Evolutionary conservation across 2,888 invertebrate species (phyloP).

Genomic region (Drosophila seclusa): DNA sequence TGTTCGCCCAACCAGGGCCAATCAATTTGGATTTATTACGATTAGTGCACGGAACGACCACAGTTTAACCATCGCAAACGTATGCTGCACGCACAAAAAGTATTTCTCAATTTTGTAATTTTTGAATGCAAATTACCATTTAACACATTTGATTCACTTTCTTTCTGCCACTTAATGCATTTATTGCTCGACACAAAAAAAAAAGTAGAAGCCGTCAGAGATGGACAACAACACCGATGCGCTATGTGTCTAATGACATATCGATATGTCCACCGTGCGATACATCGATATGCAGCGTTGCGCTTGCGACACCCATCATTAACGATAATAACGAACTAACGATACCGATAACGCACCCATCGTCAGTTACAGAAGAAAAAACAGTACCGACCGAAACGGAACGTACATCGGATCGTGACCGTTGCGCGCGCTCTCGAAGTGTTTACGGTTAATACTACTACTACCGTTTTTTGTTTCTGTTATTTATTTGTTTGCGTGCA

Average conservation of each 20-base stretch:
- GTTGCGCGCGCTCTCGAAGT: constrained; percentile 51
- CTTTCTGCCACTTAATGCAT: constrained; percentile 31
- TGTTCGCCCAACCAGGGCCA: background rate
- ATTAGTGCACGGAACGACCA: constrained; percentile 3
- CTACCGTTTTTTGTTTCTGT: constrained; percentile 22
- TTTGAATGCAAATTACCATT: constrained; percentile 39
- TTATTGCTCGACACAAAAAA: constrained; percentile 39
- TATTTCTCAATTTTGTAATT: background rate
- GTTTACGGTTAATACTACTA: constrained; percentile 17
- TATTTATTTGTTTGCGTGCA: constrained; percentile 17
- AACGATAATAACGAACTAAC: background rate
- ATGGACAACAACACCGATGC: constrained; percentile 18
- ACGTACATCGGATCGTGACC: constrained; percentile 40
- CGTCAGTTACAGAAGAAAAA: constrained; percentile 46
- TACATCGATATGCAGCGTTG: constrained; percentile 26
- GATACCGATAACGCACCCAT: constrained; percentile 31
- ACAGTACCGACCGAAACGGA: constrained; percentile 40
- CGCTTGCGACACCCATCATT: background rate
- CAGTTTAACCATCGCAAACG: background rate
- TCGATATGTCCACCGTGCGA: constrained; percentile 10
- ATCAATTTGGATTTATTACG: background rate
- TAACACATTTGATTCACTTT: constrained; percentile 49
- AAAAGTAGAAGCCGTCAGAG: constrained; percentile 41
- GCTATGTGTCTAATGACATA: background rate
- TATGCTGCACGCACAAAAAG: background rate